Evolutionary conservation across 2,888 invertebrate species (phyloP).

Genomic region (Drosophila borealis): DNA sequence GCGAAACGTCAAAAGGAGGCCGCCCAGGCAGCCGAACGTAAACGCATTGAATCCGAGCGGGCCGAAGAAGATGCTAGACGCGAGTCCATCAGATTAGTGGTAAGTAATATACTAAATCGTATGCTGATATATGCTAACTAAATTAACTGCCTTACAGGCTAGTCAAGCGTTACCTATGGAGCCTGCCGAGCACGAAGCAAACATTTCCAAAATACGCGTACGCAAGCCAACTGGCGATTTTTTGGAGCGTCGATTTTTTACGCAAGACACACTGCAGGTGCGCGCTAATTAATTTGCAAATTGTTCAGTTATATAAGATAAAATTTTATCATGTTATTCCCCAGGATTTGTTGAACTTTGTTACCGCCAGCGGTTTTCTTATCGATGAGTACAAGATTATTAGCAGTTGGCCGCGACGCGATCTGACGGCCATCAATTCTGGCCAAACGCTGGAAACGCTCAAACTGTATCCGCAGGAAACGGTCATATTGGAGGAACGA

Average conservation of each 20-base stretch:
- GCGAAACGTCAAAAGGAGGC: slow-evolving; percentile 91
- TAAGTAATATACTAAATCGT: slow-evolving; percentile 39
- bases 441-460: slow-evolving; percentile 91
- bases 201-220: slow-evolving; percentile 91
- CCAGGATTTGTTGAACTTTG: slow-evolving; percentile 92
- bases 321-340: neutral
- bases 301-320: neutral
- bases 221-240: slow-evolving; percentile 92
- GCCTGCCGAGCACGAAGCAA: slow-evolving; percentile 87
- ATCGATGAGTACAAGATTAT: slow-evolving; percentile 95
- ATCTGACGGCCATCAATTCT: slow-evolving; percentile 93
- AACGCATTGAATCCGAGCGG: slow-evolving; percentile 91
- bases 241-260: slow-evolving; percentile 91
- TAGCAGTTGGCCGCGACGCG: slow-evolving; percentile 97
- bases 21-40: slow-evolving; percentile 88
- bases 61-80: slow-evolving; percentile 89
- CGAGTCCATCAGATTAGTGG: slow-evolving; percentile 87
- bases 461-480: slow-evolving; percentile 97
- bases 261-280: slow-evolving; percentile 86
- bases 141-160: slow-evolving; percentile 81
- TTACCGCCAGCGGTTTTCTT: slow-evolving; percentile 95
- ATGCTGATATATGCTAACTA: neutral
- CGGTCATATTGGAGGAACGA: slow-evolving; percentile 96
- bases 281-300: neutral
- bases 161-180: slow-evolving; percentile 90